Conservation (phyloP, 2,797 vertebrate genomes). For the Dendrocincla tyrannina region DNA sequence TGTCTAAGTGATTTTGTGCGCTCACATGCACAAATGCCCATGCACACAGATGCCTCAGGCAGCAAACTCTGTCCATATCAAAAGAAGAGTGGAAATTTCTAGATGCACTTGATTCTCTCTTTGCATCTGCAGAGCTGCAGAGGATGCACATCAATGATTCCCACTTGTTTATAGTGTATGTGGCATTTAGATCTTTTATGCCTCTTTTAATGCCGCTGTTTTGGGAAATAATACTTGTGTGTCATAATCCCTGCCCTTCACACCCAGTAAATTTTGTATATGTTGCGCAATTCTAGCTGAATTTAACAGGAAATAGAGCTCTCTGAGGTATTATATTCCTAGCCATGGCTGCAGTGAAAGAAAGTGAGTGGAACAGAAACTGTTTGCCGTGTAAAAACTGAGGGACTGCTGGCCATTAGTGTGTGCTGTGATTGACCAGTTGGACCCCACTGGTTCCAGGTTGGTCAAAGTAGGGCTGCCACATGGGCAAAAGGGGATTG, state of each 20-base stretch:
- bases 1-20: neutral
- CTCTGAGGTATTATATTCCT: neutral
- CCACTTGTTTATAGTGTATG: neutral
- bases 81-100: neutral
- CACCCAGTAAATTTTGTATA: neutral
- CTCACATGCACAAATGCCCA: neutral
- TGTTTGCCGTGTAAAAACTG: neutral
- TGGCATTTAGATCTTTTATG: neutral
- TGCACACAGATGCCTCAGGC: neutral
- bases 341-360: neutral
- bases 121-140: neutral
- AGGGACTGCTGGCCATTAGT: neutral
- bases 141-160: neutral
- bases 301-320: neutral
- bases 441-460: neutral
- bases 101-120: neutral
- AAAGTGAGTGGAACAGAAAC: neutral
- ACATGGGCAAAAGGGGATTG: neutral
- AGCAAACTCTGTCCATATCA: neutral
- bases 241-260: neutral
- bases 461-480: neutral
- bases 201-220: neutral
- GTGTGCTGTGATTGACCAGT: neutral
- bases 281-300: neutral
- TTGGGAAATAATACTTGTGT: neutral